Percentiles rank a stretch among this genome's conserved stretches.
phyloP scores from a whole-genome alignment of 1,140 invertebrate genomes.

The Cydia pomonella region DNA sequence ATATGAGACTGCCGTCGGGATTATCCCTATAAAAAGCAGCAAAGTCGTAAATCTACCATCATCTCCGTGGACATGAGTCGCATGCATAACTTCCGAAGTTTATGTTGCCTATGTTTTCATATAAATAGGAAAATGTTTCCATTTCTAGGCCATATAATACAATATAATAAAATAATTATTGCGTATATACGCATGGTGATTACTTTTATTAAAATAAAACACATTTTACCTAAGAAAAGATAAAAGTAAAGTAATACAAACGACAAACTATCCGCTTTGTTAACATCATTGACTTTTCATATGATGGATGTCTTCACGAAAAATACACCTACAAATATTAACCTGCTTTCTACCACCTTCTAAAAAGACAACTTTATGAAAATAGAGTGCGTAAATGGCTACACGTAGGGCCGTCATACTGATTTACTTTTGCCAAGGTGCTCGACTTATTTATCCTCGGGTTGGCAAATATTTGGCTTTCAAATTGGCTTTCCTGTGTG shows the following conservation, averaged over 20 bases:
- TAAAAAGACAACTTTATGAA: background rate
- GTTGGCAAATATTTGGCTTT: conserved; percentile 33
- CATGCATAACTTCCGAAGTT: conserved; percentile 1
- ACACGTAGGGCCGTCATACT: background rate
- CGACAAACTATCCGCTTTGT: too few species aligned
- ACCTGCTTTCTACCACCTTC: background rate
- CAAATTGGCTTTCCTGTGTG: conserved; percentile 32
- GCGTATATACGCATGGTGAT: too few species aligned
- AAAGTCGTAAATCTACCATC: conserved; percentile 26
- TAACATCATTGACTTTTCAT: too few species aligned
- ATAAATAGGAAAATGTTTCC: background rate
- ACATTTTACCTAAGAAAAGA: too few species aligned
- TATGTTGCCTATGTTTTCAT: background rate
- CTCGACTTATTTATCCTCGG: conserved; percentile 17
- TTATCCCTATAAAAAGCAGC: conserved; percentile 30
- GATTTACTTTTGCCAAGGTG: conserved; percentile 8
- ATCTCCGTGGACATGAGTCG: background rate
- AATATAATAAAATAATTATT: too few species aligned
- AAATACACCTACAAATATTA: background rate
- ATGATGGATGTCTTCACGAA: background rate
- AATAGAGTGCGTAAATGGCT: background rate
- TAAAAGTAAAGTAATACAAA: too few species aligned
- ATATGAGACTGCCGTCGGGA: conserved; percentile 20
- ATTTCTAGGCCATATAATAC: too few species aligned
- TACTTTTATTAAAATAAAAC: too few species aligned